Evolutionary conservation across 2,797 vertebrate genomes (phyloP).

Genomic region (Channa striata): DNA sequence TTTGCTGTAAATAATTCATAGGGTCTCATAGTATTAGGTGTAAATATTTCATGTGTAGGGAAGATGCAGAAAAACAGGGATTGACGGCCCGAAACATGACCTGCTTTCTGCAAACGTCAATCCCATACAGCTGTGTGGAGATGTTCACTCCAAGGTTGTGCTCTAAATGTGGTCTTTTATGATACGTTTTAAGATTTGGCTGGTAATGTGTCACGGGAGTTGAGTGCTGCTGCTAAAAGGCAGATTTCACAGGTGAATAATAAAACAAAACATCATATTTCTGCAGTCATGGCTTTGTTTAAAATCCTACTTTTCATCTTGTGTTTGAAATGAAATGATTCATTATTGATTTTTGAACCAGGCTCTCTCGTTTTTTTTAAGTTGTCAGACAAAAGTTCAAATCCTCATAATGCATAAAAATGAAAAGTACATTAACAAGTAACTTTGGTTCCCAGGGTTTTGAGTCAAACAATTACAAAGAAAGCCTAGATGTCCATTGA

Average conservation of each 20-base stretch:
- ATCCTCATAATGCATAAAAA: conserved; percentile 16
- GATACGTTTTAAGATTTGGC: conserved; percentile 34
- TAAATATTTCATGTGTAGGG: conserved; percentile 69
- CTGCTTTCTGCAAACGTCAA: conserved; percentile 37
- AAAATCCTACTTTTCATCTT: background rate
- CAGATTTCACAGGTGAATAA: background rate
- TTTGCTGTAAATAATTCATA: conserved; percentile 70
- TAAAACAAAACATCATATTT: background rate
- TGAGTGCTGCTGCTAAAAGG: conserved; percentile 10
- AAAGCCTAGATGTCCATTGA: conserved; percentile 61
- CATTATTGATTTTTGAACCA: background rate
- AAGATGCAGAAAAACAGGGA: conserved; percentile 41
- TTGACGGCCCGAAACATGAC: conserved; percentile 47
- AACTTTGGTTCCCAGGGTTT: conserved; percentile 32
- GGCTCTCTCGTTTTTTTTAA: background rate
- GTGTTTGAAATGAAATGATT: conserved; percentile 6
- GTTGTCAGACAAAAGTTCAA: background rate
- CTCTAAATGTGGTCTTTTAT: conserved; percentile 56
- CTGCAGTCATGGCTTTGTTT: background rate
- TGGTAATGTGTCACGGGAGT: conserved; percentile 20
- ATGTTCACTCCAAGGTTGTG: conserved; percentile 25
- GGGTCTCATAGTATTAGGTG: conserved; percentile 66
- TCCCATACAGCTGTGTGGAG: no score
- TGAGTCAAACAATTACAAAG: conserved; percentile 48
- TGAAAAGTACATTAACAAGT: conserved; percentile 15